Base-by-base conservation (phyloP, 23 tunicate genomes). In the Halocynthia roretzi region DNA sequence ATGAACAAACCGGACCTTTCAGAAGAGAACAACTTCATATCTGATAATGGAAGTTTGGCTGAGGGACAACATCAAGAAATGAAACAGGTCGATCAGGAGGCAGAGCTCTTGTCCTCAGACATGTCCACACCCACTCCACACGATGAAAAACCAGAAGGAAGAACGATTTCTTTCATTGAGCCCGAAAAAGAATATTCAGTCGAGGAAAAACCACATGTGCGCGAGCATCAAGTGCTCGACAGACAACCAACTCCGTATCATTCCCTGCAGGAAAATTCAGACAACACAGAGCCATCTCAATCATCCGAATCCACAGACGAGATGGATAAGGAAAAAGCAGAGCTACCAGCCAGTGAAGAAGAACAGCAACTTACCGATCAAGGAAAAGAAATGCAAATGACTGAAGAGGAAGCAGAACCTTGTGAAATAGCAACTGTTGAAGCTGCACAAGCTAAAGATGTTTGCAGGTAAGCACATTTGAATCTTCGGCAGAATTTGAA, bases 1-100 rank as follows among this genome's bases (percentile, higher is more conserved):
- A 44, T 70, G 75, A 50, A 70, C 48, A 70, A 70, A 15, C 75
- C 54, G 40, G 53, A 50, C 5, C 40, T 70, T 9, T 6, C 75
- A 10, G 75, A 70, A 70, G 75, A 70, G 62, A 70, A 53, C 49
- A 53, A 70, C 49, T 48, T 70, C 1, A 70, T 70, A 40, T 70
- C 75, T 19, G 75, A 70, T 23, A 50, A 50, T 4, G 75, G 75
- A 70, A 48, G 54, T 70, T 44, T 50, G 61, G 54, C 54, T 70
- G 53, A 6, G 1, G n/a, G 53, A 10, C 75, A 70, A 7, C 71
- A 15, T 8, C 18, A 18, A 0, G 44, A 31, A 4, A 31, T 31
- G 44, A 31, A 31, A 31, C 44, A 31, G 44, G 11, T 4, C 62
- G n/a, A 9, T 70, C 31, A 52, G 62, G 62, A 70, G 40, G 75